Evolutionary conservation across 1,140 invertebrate genomes (phyloP).

Genomic region (Phthorimaea operculella): DNA sequence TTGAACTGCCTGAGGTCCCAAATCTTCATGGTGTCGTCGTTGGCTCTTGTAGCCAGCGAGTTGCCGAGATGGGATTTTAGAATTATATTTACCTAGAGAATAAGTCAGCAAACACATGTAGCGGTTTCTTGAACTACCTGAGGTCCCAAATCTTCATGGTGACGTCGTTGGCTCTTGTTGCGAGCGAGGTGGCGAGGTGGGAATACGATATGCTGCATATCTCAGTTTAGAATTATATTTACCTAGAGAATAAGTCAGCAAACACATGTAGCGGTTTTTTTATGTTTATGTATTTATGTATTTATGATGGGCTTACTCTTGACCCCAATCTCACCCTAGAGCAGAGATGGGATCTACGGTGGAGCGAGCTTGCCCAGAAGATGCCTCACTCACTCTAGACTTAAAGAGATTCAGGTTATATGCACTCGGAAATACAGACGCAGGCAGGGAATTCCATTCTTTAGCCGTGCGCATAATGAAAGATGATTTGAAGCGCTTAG

Average conservation of each 20-base stretch:
- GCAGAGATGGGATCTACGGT: too few species aligned
- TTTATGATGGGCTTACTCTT: too few species aligned
- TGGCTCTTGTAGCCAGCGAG: conserved; percentile 82
- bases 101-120: conserved; percentile 77
- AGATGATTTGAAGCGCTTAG: too few species aligned
- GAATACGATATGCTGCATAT: conserved; percentile 90
- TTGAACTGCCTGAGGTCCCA: conserved; percentile 94
- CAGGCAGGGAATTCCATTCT: too few species aligned
- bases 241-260: conserved; percentile 79
- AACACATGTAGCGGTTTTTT: conserved; percentile 78
- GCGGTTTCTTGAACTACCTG: conserved; percentile 81
- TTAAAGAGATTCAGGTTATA: too few species aligned
- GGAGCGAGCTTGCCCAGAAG: too few species aligned
- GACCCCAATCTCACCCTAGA: too few species aligned
- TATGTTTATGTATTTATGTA: too few species aligned
- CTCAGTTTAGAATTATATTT: too few species aligned
- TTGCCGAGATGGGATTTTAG: conserved; percentile 78
- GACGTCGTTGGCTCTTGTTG: conserved; percentile 90
- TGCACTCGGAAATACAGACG: too few species aligned
- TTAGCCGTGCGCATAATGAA: too few species aligned
- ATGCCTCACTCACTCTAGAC: too few species aligned
- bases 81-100: conserved; percentile 72
- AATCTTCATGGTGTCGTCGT: conserved; percentile 94
- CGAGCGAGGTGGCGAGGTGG: conserved; percentile 84
- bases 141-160: conserved; percentile 97